These are phyloP conservation scores for Petrolisthes cinctipes DNA, from an alignment of 2,888 invertebrate genomes.

Conservation along the genomic window DNA sequence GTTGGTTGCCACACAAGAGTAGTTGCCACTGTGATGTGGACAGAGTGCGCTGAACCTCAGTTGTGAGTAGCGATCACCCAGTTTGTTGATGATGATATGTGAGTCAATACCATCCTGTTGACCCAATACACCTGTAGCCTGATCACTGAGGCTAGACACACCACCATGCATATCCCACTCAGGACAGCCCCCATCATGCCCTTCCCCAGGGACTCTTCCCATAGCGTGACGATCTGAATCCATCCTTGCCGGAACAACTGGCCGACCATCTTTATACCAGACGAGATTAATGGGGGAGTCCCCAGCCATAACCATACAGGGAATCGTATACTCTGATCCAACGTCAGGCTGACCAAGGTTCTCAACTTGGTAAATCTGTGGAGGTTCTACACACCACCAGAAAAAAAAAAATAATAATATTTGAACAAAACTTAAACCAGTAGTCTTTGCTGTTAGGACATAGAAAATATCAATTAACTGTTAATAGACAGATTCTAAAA, in stretches of 20 bases:
- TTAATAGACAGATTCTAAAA: neutral
- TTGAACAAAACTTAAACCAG: neutral
- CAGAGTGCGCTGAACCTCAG: constrained; percentile 56
- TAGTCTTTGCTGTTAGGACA: constrained; percentile 13
- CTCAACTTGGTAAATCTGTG: constrained; percentile 69
- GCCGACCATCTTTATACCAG: constrained; percentile 73
- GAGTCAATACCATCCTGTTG: constrained; percentile 38
- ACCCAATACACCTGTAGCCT: constrained; percentile 10
- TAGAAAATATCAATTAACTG: constrained; percentile 16
- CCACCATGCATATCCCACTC: neutral
- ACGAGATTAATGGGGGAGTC: constrained; percentile 68
- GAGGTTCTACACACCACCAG: constrained; percentile 68
- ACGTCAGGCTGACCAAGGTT: constrained; percentile 63
- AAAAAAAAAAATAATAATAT: neutral
- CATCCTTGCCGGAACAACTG: constrained; percentile 67
- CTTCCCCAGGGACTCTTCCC: constrained; percentile 41
- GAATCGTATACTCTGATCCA: constrained; percentile 65
- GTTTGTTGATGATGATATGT: constrained; percentile 43
- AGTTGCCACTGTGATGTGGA: constrained; percentile 72
- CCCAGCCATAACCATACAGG: constrained; percentile 68
- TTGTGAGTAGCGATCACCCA: constrained; percentile 62
- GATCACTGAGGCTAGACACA: neutral
- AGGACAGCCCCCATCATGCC: constrained; percentile 36
- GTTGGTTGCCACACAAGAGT: constrained; percentile 74
- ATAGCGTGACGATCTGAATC: constrained; percentile 42